Evolutionary conservation across 2,888 invertebrate species (phyloP), one percentile per base, ranked within the genome.

Genomic region (Petrolisthes manimaculis): DNA sequence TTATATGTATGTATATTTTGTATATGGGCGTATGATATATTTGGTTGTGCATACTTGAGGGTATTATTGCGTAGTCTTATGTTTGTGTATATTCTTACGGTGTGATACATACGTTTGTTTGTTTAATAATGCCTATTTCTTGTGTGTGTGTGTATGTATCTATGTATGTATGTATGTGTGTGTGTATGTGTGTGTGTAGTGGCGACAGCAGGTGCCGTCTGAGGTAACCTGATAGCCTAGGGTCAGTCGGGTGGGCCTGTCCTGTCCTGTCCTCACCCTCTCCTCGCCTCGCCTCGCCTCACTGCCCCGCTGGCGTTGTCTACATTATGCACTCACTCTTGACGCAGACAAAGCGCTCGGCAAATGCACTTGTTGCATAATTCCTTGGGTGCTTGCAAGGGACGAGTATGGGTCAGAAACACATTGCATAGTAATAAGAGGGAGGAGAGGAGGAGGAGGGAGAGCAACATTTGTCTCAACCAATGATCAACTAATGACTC

Each of bases 301-400:
- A 86, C 61, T 86, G 71, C 61, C 82, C 82, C 75, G 82, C 75
- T 61, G 61, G 75, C 51, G 61, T 75, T 77, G 86, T 77, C 69
- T 86, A 82, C 86, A 86, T 86, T 86, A 86, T 86, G 82, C 86
- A 87, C 78, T 83, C 79, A 83, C 78, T 71, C 79, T 83, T 87
- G 87, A 87, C 87, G 83, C 69, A 79, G 78, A 87, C 87, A 87
- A 83, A 87, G 87, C 87, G 83, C 83, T 83, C 87, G 69, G 87
- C 83, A 87, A 87, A 87, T 87, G 83, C 87, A 83, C 71, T 87
- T 79, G 87, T 79, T 87, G 87, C 83, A 87, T 87, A 83, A 87
- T 87, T 87, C 79, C 87, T 79, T 78, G 71, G 69, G 24, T 87
- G 87, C 87, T 87, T 87, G 87, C 83, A 83, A 87, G 87, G 87